Conservation (phyloP, 2,113 vertebrate genomes). For the Chionodraco myersi region DNA sequence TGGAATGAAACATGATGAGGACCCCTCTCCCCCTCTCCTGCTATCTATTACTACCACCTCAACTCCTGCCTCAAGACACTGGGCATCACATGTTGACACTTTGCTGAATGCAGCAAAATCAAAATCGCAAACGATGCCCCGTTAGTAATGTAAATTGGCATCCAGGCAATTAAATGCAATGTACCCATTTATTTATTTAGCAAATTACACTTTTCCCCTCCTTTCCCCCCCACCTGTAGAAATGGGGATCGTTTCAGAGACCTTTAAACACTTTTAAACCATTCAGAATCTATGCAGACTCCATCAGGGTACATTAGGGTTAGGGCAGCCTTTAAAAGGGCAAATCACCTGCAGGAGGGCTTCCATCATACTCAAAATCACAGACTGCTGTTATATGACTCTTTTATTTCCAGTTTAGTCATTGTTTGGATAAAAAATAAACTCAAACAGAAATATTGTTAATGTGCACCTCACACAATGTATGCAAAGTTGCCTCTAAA, state of each 20-base stretch:
- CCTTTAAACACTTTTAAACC: slow-evolving; percentile 27
- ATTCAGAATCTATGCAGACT: slow-evolving; percentile 35
- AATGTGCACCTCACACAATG: slow-evolving; percentile 10
- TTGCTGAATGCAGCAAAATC: slow-evolving; percentile 17
- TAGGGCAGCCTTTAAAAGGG: slow-evolving; percentile 43
- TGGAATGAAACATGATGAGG: slow-evolving; percentile 51
- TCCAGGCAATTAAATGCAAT: neutral
- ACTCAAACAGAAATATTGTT: slow-evolving; percentile 1
- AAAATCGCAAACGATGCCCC: neutral
- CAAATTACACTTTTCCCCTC: neutral
- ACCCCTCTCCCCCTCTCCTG: neutral
- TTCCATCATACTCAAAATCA: slow-evolving; percentile 22
- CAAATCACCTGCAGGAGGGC: slow-evolving; percentile 29
- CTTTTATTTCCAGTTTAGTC: neutral
- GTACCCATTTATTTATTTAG: neutral
- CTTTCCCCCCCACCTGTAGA: neutral
- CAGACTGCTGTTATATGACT: slow-evolving; percentile 3
- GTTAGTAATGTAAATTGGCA: slow-evolving; percentile 16
- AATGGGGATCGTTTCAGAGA: slow-evolving; percentile 2
- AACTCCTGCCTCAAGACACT: slow-evolving; percentile 39
- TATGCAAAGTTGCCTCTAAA: slow-evolving; percentile 3
- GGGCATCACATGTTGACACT: slow-evolving; percentile 39
- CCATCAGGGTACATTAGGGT: neutral
- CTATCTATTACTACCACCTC: slow-evolving; percentile 17
- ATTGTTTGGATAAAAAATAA: neutral